phyloP scores from a whole-genome alignment of 2,113 vertebrate species.

The Turdus rufiventris region DNA sequence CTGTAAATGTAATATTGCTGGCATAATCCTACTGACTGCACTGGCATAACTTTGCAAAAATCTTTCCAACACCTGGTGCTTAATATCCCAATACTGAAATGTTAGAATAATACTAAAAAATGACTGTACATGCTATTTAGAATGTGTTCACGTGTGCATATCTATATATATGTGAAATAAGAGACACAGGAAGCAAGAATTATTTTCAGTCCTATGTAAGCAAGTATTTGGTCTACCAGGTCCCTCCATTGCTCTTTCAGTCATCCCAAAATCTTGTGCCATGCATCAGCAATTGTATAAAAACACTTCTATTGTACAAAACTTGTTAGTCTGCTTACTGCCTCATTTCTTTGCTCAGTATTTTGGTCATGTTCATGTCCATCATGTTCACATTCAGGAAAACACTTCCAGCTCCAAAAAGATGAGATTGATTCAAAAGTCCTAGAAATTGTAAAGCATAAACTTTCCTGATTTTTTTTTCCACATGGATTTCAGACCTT shows the following conservation, averaged over 20 bases:
- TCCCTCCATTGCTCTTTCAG: not conserved
- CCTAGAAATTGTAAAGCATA: not conserved
- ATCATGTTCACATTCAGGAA: not conserved
- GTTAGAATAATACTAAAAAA: not conserved
- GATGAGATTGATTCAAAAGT: not conserved
- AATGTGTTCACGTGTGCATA: not conserved
- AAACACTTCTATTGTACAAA: not conserved
- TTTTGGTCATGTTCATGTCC: not conserved
- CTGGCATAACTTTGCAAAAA: not conserved
- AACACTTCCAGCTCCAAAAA: not conserved
- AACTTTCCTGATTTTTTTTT: not conserved
- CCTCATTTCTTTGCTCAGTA: not conserved
- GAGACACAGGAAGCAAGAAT: not conserved
- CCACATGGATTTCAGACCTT: not conserved
- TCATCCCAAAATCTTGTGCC: not conserved
- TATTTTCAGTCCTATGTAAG: not conserved
- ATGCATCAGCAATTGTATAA: not conserved
- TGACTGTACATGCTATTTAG: not conserved
- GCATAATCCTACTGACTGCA: not conserved
- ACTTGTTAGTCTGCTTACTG: not conserved
- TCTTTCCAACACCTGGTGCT: not conserved
- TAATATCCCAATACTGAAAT: not conserved
- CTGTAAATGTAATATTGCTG: not conserved
- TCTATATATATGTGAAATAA: not conserved
- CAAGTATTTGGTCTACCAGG: not conserved